Base-by-base conservation (phyloP, 2,113 vertebrate species). In the Tonatia bakeri region DNA sequence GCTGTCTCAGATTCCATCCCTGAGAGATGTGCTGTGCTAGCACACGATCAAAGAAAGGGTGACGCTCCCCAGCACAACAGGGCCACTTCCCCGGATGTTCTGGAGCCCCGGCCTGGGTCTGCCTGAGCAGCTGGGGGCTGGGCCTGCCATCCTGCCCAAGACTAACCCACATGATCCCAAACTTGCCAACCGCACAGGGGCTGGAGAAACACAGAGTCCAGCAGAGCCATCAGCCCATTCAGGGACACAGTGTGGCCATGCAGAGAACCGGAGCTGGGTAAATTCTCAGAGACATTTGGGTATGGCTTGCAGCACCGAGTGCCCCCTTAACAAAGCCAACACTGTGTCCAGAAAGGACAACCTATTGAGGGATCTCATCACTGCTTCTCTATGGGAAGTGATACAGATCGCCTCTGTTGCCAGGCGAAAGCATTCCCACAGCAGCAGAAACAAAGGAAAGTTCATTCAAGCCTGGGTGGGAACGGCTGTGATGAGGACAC, bases 281-380 rank as follows among this genome's bases (percentile, higher is more conserved):
- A 65, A 97, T 94, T 96, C 95, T 96, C 97, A 92, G 75, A 80
- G 88, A 97, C 84, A 85, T 67, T 24, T 0, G 94, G 81, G 80
- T 61, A 81, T 26, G 76, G 87, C 83, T 85, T 92, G 77, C 65
- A 96, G 96, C 91, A 96, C 75, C 11, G 47, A 50, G 67, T 59
- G 61, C 76, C 59, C 75, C 77, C 31, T 20, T 52, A 83, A 98
- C 97, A 98, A 98, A 96, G 97, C 95, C 59, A 67, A 90, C 80
- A 93, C 92, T 98, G 95, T 98, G 84, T 70, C 26, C 40, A 47
- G 83, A 94, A 98, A 97, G 97, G 95, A 87, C 76, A 54, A 84
- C 92, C 97, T 94, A 97, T 28, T 97, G 97, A 98, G 91, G 82
- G 93, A 94, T 91, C 76, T 69, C 81, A 82, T 28, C 40, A 17